These are phyloP conservation scores for Gallinago paraguaiae DNA, from an alignment of 2,113 vertebrate species.

Conservation along the genomic window DNA sequence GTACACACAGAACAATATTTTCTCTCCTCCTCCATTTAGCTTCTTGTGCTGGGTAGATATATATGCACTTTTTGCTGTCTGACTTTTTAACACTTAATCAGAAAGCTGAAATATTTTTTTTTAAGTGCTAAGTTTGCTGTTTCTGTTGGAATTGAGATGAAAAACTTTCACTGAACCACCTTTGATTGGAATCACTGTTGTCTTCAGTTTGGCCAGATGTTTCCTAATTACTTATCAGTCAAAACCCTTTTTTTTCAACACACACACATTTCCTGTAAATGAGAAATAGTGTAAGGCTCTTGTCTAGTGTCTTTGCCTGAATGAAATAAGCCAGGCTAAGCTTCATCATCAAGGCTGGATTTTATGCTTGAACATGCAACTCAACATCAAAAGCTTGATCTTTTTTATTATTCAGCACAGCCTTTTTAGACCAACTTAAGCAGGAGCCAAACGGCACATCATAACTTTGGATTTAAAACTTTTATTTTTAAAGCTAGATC, in stretches of 20 bases:
- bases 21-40: neutral
- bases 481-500: slow-evolving; percentile 38
- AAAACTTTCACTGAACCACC: slow-evolving; percentile 60
- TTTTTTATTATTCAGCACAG: slow-evolving; percentile 56
- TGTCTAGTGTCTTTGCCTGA: slow-evolving; percentile 1
- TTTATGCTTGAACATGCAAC: slow-evolving; percentile 64
- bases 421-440: slow-evolving; percentile 41
- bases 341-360: slow-evolving; percentile 43
- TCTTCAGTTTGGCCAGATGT: slow-evolving; percentile 61
- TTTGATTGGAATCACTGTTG: slow-evolving; percentile 62
- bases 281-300: slow-evolving; percentile 32
- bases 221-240: slow-evolving; percentile 68
- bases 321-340: slow-evolving; percentile 53
- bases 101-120: neutral
- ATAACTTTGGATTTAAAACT: slow-evolving; percentile 47
- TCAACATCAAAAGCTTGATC: slow-evolving; percentile 64
- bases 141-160: slow-evolving; percentile 52
- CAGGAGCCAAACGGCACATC: slow-evolving; percentile 58
- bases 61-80: neutral
- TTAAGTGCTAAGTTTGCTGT: slow-evolving; percentile 27
- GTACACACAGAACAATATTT: neutral
- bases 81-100: slow-evolving; percentile 55
- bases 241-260: neutral
- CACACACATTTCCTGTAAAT: slow-evolving; percentile 58
- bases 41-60: neutral